Percentiles rank a stretch among this genome's conserved stretches.
phyloP scores from a whole-genome alignment of 92 coral and sea anemone species.

The Heliopora coerulea region DNA sequence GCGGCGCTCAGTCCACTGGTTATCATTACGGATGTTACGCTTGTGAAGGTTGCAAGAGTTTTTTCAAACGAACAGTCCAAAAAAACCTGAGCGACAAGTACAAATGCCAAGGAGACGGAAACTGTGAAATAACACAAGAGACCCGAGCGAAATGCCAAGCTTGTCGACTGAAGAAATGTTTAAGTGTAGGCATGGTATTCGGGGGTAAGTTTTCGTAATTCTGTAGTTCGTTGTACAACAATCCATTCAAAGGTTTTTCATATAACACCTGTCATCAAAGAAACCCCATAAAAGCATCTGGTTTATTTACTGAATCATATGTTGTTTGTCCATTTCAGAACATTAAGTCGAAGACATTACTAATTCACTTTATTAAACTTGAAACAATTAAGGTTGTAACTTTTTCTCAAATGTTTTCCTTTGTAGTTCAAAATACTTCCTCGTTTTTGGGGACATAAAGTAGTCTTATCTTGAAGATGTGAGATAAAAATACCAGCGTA shows the following conservation, averaged over 20 bases:
- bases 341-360: background rate
- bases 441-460: background rate
- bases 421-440: background rate
- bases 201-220: constrained; percentile 59
- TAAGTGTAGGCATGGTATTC: constrained; percentile 87
- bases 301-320: background rate
- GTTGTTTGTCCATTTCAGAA: background rate
- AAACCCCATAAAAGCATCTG: background rate
- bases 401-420: background rate
- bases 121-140: constrained; percentile 67
- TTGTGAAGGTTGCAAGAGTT: constrained; percentile 97
- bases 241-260: background rate
- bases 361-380: background rate
- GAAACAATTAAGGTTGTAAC: too few species aligned
- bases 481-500: too few species aligned
- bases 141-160: constrained; percentile 91
- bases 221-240: background rate
- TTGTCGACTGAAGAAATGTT: constrained; percentile 84
- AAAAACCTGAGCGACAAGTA: constrained; percentile 73
- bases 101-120: constrained; percentile 52
- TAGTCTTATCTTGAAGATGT: too few species aligned
- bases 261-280: background rate
- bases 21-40: constrained; percentile 96
- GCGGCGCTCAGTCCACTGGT: constrained; percentile 82
- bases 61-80: constrained; percentile 92